Base-by-base conservation (phyloP, 1,140 invertebrate species). In the Drosophila triauraria region DNA sequence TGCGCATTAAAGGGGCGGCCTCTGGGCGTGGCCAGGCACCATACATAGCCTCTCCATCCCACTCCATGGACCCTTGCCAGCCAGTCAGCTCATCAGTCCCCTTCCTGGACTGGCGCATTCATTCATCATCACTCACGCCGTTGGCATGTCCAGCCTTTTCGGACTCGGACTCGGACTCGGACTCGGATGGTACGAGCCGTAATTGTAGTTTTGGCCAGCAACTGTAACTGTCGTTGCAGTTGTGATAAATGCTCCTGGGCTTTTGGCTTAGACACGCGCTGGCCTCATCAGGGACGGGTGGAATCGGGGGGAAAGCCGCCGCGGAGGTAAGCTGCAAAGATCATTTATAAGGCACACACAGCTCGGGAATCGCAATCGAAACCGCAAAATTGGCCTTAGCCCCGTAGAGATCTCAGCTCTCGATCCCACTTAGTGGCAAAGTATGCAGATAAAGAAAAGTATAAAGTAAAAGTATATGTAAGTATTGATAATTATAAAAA, bases 161-260 rank as follows among this genome's bases (percentile, higher is more conserved):
- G 27, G 27, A 30, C 6, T 30, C 20, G 20, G 20, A 20, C 6
- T 30, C 20, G 20, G 20, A 20, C 20, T 20, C 42, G 35, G 53
- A 32, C 30, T 54, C 32, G 13, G 32, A 38, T 38, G 10, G 38
- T 38, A 40, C 53, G 30, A 46, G 53, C 67, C 25, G 38, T 72
- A 72, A 71, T 71, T 71, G 69, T 47, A 72, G 54, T 17, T 27
- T 56, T 30, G 44, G 57, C 53, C 57, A 25, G 70, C 27, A 44
- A 44, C 56, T 60, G 40, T 60, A 68, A 75, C 71, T 80, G 67
- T 50, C 40, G 46, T 43, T 74, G 68, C 68, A 59, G 46, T 75
- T 58, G 53, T 84, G 82, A 84, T 84, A 84, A 84, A 84, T 85
- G 82, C 63, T 77, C 56, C 50, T 67, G 63, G 75, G 58, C 56